A percentile compares a stretch with the other conserved stretches of the same genome.
Conservation (phyloP, 2,888 invertebrate species). For the Panorpa germanica region DNA sequence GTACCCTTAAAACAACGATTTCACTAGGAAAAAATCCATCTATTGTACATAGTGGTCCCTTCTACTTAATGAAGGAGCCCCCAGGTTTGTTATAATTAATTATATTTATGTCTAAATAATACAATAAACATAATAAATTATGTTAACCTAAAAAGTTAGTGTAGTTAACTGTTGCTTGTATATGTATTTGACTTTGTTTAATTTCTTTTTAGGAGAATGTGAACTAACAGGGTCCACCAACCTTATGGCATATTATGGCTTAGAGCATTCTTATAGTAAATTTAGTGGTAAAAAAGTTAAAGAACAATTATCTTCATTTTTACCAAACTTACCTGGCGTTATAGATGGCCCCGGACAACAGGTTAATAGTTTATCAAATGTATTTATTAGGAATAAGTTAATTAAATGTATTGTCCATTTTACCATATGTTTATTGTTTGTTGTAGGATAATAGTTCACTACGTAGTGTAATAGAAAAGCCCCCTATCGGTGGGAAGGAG, state of each 20-base stretch:
- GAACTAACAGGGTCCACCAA: conserved; percentile 92
- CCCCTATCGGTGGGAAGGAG: conserved; percentile 84
- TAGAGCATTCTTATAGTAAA: conserved; percentile 95
- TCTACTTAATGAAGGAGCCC: conserved; percentile 94
- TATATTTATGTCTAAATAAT: conserved; percentile 8
- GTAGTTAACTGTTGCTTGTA: conserved; percentile 6
- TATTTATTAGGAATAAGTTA: conserved; percentile 4
- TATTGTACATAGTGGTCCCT: conserved; percentile 93
- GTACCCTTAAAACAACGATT: conserved; percentile 93
- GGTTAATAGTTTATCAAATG: conserved; percentile 22
- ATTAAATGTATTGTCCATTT: conserved; percentile 17
- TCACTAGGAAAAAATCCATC: conserved; percentile 93
- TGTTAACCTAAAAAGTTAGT: conserved; percentile 1
- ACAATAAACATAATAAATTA: conserved; percentile 11
- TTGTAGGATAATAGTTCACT: conserved; percentile 61
- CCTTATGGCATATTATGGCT: conserved; percentile 89
- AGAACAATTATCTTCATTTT: conserved; percentile 86
- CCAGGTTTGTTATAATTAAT: conserved; percentile 39
- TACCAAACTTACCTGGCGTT: conserved; percentile 88
- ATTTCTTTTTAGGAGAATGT: conserved; percentile 49
- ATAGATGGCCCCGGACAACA: conserved; percentile 84
- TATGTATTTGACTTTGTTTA: conserved; percentile 9
- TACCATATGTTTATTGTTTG: conserved; percentile 6
- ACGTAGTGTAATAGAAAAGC: conserved; percentile 87
- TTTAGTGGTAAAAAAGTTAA: conserved; percentile 93